Percentiles rank a stretch among this genome's conserved stretches.
phyloP scores from a whole-genome alignment of 30 jellyfish, hydroid and myxozoan species.

The Cassiopea andromeda region DNA sequence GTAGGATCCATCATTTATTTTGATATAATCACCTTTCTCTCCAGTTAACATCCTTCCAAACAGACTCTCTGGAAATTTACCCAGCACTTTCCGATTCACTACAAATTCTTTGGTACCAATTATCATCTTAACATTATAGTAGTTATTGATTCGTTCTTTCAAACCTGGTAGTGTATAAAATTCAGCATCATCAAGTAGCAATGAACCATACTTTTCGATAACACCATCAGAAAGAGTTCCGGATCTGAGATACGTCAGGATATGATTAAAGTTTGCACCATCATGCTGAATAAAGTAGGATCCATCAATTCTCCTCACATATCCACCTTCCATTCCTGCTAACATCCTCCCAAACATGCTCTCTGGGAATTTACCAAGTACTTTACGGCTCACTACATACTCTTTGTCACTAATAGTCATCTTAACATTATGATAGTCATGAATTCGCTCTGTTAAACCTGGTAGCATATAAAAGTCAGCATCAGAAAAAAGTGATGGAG shows the following conservation, averaged over 20 bases:
- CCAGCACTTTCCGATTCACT: not conserved
- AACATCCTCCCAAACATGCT: slow-evolving; percentile 12
- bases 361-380: slow-evolving; percentile 7
- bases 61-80: slow-evolving; percentile 4
- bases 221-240: not conserved
- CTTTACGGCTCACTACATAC: not conserved
- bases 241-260: not conserved
- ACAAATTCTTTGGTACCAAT: slow-evolving; percentile 1
- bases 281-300: not conserved
- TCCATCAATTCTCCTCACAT: not conserved
- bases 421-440: not conserved
- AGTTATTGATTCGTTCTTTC: not conserved
- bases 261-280: not conserved
- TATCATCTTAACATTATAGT: not conserved
- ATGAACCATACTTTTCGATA: not conserved
- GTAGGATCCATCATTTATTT: slow-evolving; percentile 8
- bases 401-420: not conserved
- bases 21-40: not conserved
- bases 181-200: not conserved
- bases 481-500: not conserved
- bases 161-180: not conserved
- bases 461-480: not conserved
- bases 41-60: slow-evolving; percentile 3
- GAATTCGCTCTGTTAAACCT: not conserved
- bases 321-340: not conserved